Base-by-base conservation (phyloP, 2,888 invertebrate genomes). In the Bhutanitis thaidina region DNA sequence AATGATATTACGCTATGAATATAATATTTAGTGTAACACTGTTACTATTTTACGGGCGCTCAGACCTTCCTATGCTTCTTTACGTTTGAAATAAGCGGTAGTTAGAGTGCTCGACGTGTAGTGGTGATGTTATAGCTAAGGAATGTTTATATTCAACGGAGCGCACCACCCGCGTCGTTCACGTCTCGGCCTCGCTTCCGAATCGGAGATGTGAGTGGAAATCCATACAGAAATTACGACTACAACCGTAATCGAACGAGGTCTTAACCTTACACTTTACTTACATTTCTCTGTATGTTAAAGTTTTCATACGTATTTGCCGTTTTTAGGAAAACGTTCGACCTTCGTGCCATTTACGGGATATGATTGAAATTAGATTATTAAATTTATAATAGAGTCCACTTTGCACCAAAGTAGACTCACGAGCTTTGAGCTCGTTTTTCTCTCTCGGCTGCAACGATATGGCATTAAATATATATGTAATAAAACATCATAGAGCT, bases 101-200 rank as follows among this genome's bases (percentile, higher is more conserved):
- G 54, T 59, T 52, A 53, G 43, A 44, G 44, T 43, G 54, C 43
- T 66, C 62, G 64, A 67, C 61, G 68, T 67, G 61, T 65, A 69
- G 71, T 69, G 67, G 69, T 62, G 64, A 59, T 68, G 67, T 64
- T 67, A 69, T 75, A 69, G 75, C 76, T 71, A 75, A 72, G 67
- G 71, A 63, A 73, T 73, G 79, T 81, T 81, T 85, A 81, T 81
- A 80, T 82, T 80, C 76, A 75, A 71, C 69, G 62, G 65, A 61
- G 71, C 69, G 65, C 74, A 72, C 86, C 85, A 82, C 85, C 83
- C 86, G 82, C 86, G 78, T 77, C 67, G 85, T 68, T 66, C 63
- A 59, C 63, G 65, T 69, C 35, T 61, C 67, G 66, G 66, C 64
- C 65, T 67, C 65, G 63, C 69, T 67, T 71, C 72, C 74, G 76